Conservation (phyloP, 1,140 invertebrate genomes). For the Gonatopus flavifemur region DNA sequence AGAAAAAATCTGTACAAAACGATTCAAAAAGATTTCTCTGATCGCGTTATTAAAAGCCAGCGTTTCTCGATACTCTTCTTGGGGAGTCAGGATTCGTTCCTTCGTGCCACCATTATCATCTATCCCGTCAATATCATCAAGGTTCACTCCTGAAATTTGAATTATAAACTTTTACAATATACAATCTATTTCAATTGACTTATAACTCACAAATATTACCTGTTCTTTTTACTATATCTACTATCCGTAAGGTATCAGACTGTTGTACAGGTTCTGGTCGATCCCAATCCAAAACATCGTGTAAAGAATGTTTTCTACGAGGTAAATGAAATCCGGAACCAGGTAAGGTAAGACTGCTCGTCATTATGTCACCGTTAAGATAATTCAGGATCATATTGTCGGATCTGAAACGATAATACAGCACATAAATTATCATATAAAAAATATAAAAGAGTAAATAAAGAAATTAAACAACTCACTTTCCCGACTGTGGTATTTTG, state of each 20-base stretch:
- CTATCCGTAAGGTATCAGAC: conserved; percentile 74
- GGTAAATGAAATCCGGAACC: conserved; percentile 56
- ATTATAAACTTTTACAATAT: too few relatives aligned
- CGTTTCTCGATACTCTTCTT: conserved; percentile 81
- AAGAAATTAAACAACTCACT: conserved; percentile 37
- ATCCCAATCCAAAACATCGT: conserved; percentile 73
- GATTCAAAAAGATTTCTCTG: conserved; percentile 93
- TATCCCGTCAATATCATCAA: conserved; percentile 63
- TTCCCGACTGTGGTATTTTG: conserved; percentile 59
- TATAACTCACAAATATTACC: conserved; percentile 52
- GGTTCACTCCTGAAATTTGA: conserved; percentile 57
- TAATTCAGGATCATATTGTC: conserved; percentile 58
- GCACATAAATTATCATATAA: not conserved
- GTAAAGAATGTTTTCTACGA: conserved; percentile 73
- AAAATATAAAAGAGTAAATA: conserved; percentile 14
- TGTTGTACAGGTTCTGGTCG: conserved; percentile 62
- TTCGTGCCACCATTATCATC: conserved; percentile 61
- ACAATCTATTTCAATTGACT: too few relatives aligned
- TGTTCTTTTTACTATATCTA: conserved; percentile 76
- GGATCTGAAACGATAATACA: conserved; percentile 56
- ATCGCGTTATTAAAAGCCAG: conserved; percentile 90
- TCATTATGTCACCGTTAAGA: conserved; percentile 60
- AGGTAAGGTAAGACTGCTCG: conserved; percentile 61
- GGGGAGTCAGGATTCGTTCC: conserved; percentile 61
- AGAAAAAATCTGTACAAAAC: conserved; percentile 94